Conservation (phyloP, 2,888 invertebrate species). For the Oscheius myriophilus region DNA sequence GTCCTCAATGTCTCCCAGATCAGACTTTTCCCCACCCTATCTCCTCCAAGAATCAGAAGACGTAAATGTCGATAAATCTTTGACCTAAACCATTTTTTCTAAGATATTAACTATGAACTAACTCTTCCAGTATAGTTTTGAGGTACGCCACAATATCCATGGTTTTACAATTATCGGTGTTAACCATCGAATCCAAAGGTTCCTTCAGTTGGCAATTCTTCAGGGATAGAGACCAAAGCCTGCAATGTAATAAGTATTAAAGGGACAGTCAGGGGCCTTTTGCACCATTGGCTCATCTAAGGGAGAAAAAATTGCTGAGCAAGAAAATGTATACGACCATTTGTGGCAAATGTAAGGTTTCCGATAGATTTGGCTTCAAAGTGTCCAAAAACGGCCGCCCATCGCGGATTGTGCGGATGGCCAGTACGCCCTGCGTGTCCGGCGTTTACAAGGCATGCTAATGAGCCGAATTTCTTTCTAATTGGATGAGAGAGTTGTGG, state of each 20-base stretch:
- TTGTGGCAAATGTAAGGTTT: no score
- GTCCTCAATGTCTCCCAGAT: conserved; percentile 47
- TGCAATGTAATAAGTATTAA: conserved; percentile 76
- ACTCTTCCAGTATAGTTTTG: conserved; percentile 78
- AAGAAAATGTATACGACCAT: no score
- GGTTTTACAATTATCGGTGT: conserved; percentile 89
- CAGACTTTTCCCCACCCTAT: conserved; percentile 80
- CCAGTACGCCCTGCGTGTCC: no score
- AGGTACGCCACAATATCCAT: conserved; percentile 91
- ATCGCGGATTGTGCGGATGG: no score
- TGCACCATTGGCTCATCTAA: no score
- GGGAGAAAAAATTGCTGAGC: no score
- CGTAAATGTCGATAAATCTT: conserved; percentile 93
- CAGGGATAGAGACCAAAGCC: conserved; percentile 95
- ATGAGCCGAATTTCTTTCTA: no score
- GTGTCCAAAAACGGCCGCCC: not conserved
- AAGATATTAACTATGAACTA: conserved; percentile 44
- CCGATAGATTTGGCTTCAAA: no score
- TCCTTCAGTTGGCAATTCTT: conserved; percentile 83
- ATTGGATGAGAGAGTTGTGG: no score
- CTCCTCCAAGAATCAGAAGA: conserved; percentile 78
- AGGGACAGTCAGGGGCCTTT: no score
- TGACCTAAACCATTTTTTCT: conserved; percentile 78
- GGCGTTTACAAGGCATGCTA: no score
- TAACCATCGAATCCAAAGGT: conserved; percentile 88